Evolutionary conservation across 2,888 invertebrate genomes (phyloP).

Genomic region (Pemphredon lugubris): DNA sequence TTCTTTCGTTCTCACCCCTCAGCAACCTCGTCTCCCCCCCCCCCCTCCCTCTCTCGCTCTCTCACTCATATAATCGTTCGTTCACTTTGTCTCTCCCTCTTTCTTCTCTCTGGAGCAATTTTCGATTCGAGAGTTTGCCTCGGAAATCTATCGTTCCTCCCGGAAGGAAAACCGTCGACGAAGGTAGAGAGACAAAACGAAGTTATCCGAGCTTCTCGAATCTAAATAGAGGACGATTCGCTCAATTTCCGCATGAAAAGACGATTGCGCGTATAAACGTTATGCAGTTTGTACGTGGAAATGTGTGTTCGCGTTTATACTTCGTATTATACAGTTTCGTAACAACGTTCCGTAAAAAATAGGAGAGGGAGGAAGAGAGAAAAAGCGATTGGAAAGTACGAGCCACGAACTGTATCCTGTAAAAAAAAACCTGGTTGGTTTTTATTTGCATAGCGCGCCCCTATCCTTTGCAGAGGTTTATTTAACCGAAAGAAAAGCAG

Average conservation of each 20-base stretch:
- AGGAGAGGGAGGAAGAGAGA: no score
- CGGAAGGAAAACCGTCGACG: conserved; percentile 46
- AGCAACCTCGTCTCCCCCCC: not conserved
- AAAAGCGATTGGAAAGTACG: no score
- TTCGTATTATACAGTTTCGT: no score
- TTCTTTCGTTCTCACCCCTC: conserved; percentile 1
- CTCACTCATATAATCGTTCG: not conserved
- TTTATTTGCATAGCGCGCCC: no score
- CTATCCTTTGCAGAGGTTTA: not conserved
- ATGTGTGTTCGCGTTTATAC: no score
- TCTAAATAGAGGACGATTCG: conserved; percentile 54
- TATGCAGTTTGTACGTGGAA: no score
- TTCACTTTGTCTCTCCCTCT: not conserved
- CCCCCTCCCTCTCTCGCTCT: not conserved
- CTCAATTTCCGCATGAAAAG: conserved; percentile 50
- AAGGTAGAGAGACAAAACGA: conserved; percentile 49
- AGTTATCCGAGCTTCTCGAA: conserved; percentile 52
- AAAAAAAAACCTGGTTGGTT: no score
- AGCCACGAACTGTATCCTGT: no score
- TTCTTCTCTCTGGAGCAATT: no score
- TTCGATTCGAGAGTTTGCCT: conserved; percentile 30
- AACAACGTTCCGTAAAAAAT: no score
- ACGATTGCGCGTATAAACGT: conserved; percentile 14
- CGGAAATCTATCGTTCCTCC: conserved; percentile 56
- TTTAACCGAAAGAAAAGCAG: not conserved